Base-by-base conservation (phyloP, 37 sponge, comb jelly and placozoan genomes). In the Cliona cf. orientalis region DNA sequence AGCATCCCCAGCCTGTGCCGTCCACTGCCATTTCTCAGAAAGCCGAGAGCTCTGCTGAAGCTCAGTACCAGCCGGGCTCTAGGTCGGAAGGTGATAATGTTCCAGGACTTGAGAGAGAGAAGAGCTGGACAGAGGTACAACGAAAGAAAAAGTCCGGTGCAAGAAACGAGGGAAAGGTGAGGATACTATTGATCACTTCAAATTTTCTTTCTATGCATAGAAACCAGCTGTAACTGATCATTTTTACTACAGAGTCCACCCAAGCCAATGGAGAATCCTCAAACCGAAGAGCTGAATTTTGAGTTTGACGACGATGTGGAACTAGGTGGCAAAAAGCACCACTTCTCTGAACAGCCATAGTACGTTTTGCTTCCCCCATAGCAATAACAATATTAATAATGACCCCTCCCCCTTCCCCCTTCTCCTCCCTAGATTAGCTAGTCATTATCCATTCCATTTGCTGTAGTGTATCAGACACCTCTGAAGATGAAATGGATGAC, bases 401-500 rank as follows among this genome's bases (percentile, higher is more conserved):
- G 21, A 19, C 36, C 19, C 26, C 46, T 17, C 46, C 28, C n/a
- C 26, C 9, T 9, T 21, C 12, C 74, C 69, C 7, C 41, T 37
- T 37, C 41, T 11, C 11, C 7, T 9, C 23, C 23, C 69, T 37
- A 33, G 23, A 7, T n/a, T 46, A 5, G 22, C 71, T 1, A 28
- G 2, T 42, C 71, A 23, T 22, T 28, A 5, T 28, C 56, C 31
- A 7, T 80, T 66, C 41, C 45, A 36, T 62, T 78, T 38, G 1
- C 5, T 66, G 34, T 66, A 43, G 44, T 42, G 26, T 5, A 2
- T n/a, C 71, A 29, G 87, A 80, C 26, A 37, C 67, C 3, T 86
- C 83, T 1, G 94, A 96, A 14, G 96, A 96, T 61, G 96, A 96
- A 32, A 53, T 96, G 92, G 90, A 89, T 74, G 94, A 96, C 46